Percentiles rank a stretch among this genome's conserved stretches.
These are phyloP conservation scores for Tachuris rubrigastra DNA, from an alignment of 2,113 vertebrate genomes.

Conservation along the genomic window DNA sequence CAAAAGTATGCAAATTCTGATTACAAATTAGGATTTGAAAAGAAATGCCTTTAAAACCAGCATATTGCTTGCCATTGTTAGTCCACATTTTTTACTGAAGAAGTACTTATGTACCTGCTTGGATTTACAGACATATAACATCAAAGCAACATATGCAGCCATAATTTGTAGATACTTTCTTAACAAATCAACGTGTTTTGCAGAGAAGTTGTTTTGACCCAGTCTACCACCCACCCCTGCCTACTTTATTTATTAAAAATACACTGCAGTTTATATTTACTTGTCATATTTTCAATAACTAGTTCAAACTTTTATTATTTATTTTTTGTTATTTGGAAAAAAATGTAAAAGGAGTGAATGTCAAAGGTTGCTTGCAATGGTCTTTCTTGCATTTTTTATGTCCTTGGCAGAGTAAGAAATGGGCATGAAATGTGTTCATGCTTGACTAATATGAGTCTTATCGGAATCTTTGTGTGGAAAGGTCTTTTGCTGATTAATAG, in stretches of 20 bases:
- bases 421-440: neutral
- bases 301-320: neutral
- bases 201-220: neutral
- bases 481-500: slow-evolving; percentile 56
- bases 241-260: neutral
- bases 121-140: neutral
- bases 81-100: neutral
- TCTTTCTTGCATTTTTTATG: neutral
- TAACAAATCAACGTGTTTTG: neutral
- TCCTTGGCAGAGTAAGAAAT: neutral
- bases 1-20: neutral
- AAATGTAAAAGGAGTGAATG: neutral
- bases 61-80: neutral
- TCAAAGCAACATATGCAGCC: neutral
- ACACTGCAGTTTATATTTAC: neutral
- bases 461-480: slow-evolving; percentile 35
- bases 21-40: neutral
- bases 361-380: neutral
- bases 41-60: neutral
- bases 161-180: neutral
- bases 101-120: neutral
- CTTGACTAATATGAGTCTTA: slow-evolving; percentile 22
- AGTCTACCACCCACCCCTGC: rapidly evolving
- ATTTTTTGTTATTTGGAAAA: neutral
- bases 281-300: neutral